Conservation (phyloP, 2,888 invertebrate species). For the Sphaerophoria rueppellii region DNA sequence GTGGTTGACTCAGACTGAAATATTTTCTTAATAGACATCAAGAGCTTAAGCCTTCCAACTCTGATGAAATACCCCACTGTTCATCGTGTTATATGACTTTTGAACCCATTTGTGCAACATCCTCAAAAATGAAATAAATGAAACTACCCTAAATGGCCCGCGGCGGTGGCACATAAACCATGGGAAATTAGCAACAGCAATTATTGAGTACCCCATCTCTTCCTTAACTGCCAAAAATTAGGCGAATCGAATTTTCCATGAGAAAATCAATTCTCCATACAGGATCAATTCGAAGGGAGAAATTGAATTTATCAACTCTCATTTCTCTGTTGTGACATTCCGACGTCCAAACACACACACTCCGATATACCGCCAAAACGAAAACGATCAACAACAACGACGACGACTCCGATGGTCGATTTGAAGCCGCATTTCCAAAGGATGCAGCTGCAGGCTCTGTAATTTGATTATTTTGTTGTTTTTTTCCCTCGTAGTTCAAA, state of each 20-base stretch:
- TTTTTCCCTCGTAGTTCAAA: constrained; percentile 21
- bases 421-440: constrained; percentile 42
- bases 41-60: neutral
- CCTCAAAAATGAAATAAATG: constrained; percentile 5
- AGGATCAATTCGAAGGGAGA: constrained; percentile 40
- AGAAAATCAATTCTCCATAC: constrained; percentile 66
- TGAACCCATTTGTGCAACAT: constrained; percentile 25
- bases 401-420: no score
- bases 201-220: constrained; percentile 14
- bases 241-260: constrained; percentile 49
- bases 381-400: no score
- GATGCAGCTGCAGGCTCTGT: constrained; percentile 60
- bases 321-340: constrained; percentile 64
- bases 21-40: no score
- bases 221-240: constrained; percentile 27
- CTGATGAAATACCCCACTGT: neutral
- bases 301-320: neutral
- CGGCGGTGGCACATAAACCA: constrained; percentile 1
- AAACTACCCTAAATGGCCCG: constrained; percentile 13
- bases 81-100: neutral
- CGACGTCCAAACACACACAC: constrained; percentile 48
- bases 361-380: no score
- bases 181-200: constrained; percentile 63
- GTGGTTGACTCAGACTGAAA: no score
- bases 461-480: constrained; percentile 13